Evolutionary conservation across 2,888 invertebrate genomes (phyloP), one percentile per base, ranked within the genome.

Genomic region (Atethmia centrago): DNA sequence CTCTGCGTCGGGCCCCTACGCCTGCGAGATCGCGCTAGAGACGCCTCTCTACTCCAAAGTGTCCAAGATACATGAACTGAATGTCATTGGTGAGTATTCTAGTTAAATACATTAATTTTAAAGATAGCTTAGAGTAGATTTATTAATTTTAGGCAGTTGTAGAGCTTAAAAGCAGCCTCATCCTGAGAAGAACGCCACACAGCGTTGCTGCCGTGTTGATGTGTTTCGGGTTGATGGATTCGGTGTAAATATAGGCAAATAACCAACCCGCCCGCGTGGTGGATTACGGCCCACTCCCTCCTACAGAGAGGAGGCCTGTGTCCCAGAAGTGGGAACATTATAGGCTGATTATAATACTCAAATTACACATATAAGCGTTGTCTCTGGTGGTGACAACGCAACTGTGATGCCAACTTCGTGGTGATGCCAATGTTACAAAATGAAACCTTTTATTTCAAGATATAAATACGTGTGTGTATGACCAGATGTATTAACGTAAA

Each of bases 41-140:
- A 97, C 98, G 65, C 98, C 98, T 80, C 97, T 98, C 89, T 98
- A 98, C 94, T 98, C 98, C 55, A 98, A 98, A 95, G 97, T 97
- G 87, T 98, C 98, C 49, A 97, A 97, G 88, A 97, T 97, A 88
- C 98, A 98, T 92, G 97, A 98, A 93, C 96, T 98, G 87, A 98
- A 97, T 89, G 98, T 98, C 77, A 98, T 98, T 94, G 97, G 98
- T 98, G 31, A 64, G 64, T 64, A 63, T 31, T 31, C 0, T 51
- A 16, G 7, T 12, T n/a, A n/a, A 12, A 31, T 2, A 8, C 14
- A 40, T 61, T 40, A 40, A 9, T 59, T 59, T 59, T 16, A n/a
- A n/a, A 16, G 9, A n/a, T 36, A 40, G 14, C 36, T n/a, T 14
- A 58, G 7, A n/a, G n/a, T 2, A n/a, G 9, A 61, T 40, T 61